phyloP scores from a whole-genome alignment of 1,140 invertebrate genomes.

The Aradophagus sp. region DNA sequence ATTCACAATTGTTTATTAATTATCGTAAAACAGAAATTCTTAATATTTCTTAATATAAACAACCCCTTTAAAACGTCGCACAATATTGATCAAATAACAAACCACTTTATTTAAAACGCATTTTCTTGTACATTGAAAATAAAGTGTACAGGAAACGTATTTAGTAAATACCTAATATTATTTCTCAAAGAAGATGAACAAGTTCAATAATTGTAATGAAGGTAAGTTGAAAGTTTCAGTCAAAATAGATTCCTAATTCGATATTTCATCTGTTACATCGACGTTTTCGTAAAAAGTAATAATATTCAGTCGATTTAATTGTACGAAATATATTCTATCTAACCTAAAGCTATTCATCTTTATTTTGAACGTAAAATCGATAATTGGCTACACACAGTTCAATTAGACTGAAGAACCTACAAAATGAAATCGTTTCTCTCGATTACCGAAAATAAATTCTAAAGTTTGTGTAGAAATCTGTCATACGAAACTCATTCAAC shows the following conservation, averaged over 20 bases:
- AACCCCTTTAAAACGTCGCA: too few relatives aligned
- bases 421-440: slow-evolving; percentile 30
- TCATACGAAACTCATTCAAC: slow-evolving; percentile 38
- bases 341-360: slow-evolving; percentile 37
- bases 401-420: slow-evolving; percentile 34
- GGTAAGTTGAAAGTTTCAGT: slow-evolving; percentile 4
- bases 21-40: too few relatives aligned
- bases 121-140: too few relatives aligned
- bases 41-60: too few relatives aligned
- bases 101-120: too few relatives aligned
- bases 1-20: neutral
- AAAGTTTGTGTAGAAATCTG: slow-evolving; percentile 17
- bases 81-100: too few relatives aligned
- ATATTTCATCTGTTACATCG: too few relatives aligned
- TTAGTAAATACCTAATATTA: too few relatives aligned
- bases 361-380: slow-evolving; percentile 15
- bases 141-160: too few relatives aligned
- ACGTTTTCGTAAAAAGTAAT: too few relatives aligned
- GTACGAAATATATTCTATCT: slow-evolving; percentile 10
- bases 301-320: neutral
- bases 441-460: slow-evolving; percentile 43
- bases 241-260: too few relatives aligned
- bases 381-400: slow-evolving; percentile 21
- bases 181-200: too few relatives aligned
- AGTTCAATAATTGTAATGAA: neutral